Evolutionary conservation across 2,113 vertebrate species (phyloP).

Genomic region (Actenoides hombroni): DNA sequence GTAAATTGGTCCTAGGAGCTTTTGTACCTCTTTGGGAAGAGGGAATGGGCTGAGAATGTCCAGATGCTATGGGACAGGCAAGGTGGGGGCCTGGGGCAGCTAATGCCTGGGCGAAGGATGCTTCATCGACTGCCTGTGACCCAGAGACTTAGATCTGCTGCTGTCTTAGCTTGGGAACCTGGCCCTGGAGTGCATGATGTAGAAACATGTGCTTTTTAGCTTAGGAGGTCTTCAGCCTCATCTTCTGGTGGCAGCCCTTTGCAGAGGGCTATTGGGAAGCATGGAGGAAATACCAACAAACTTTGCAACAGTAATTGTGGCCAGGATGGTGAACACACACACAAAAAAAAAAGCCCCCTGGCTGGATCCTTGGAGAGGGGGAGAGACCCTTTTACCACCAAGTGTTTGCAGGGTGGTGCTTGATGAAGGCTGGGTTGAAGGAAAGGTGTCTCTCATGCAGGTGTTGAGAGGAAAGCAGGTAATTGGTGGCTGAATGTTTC

Average conservation of each 20-base stretch:
- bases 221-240: neutral
- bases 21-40: neutral
- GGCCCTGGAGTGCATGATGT: rapidly evolving
- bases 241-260: neutral
- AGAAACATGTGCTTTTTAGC: neutral
- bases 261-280: neutral
- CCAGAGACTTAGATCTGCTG: neutral
- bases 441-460: neutral
- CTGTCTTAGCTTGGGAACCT: neutral
- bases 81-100: neutral
- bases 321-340: neutral
- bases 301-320: neutral
- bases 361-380: neutral
- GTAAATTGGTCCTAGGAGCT: conserved; percentile 22
- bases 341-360: neutral
- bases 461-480: neutral
- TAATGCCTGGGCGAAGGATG: neutral
- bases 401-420: neutral
- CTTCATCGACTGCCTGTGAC: neutral
- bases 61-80: neutral
- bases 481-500: neutral
- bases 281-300: neutral
- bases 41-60: neutral
- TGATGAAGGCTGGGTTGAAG: neutral
- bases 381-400: neutral